Base-by-base conservation (phyloP, 2,797 vertebrate genomes). In the Myotis findleyi region DNA sequence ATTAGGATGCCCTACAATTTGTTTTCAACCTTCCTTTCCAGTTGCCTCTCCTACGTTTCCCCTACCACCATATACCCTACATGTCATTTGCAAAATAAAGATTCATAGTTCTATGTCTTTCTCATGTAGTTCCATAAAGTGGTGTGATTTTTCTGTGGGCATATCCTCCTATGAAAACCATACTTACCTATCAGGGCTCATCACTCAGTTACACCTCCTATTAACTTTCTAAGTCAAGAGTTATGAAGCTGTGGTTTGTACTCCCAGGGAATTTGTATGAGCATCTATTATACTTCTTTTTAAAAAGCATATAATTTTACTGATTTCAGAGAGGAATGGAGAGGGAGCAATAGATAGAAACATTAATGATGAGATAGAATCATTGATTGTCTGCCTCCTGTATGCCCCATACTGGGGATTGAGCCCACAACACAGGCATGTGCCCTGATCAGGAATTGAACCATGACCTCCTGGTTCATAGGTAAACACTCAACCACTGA, bases 171-270 rank as follows among this genome's bases (percentile, higher is more conserved):
- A 87, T 80, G 30, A 84, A 93, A 91, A 44, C 20, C 47, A 66
- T 53, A 92, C 6, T 44, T 72, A 66, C 49, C 17, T 83, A 69
- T 49, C 21, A 93, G 75, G 36, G 14, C 14, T 95, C 23, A 13
- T 81, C 55, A 57, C 55, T 84, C 33, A 76, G 62, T 81, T 93
- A 72, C 4, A 77, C 7, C 13, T 86, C 36, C 53, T 62, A 5
- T n/a, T 11, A 64, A 86, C 11, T 23, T 94, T 16, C 64, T 75
- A 68, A 55, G 21, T 55, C 36, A 85, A 93, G 66, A 59, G 86
- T 94, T 86, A 82, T 77, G 38, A 86, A 93, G 47, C 27, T 69
- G 14, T 1, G 9, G 6, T 79, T 94, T 75, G n/a, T 91, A 38
- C 25, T 89, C 30, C 9, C 51, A 72, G 51, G 59, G 38, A 21